A percentile compares a stretch with the other conserved stretches of the same genome.
phyloP scores from a whole-genome alignment of 2,888 invertebrate species.

The Alitta virens region DNA sequence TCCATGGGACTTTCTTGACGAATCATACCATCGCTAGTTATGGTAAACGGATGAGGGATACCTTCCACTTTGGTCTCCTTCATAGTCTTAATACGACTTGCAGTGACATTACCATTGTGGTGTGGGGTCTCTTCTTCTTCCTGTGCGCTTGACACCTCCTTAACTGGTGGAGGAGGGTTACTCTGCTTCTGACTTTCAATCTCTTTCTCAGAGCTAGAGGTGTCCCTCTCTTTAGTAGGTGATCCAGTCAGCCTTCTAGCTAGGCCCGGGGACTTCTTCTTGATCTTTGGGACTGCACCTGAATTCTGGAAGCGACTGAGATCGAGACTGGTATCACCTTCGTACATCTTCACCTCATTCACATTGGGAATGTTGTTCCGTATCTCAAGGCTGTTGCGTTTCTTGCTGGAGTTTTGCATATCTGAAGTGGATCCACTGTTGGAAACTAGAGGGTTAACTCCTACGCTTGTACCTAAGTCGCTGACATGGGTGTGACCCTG shows the following conservation, averaged over 20 bases:
- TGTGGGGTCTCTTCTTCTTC: constrained; percentile 5
- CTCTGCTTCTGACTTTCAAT: constrained; percentile 15
- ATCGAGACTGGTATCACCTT: constrained; percentile 34
- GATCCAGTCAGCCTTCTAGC: constrained; percentile 44
- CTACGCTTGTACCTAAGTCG: neutral
- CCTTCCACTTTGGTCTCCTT: too few relatives aligned
- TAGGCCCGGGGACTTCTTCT: constrained; percentile 53
- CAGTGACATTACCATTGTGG: constrained; percentile 9
- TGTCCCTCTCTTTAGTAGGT: constrained; percentile 35
- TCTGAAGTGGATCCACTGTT: neutral
- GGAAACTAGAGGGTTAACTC: too few relatives aligned
- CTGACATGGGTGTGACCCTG: neutral
- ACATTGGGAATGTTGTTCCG: constrained; percentile 51
- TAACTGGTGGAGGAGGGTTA: neutral
- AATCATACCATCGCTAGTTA: neutral
- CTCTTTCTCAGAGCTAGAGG: constrained; percentile 41
- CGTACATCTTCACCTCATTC: constrained; percentile 48
- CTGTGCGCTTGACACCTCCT: constrained; percentile 21
- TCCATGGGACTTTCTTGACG: neutral
- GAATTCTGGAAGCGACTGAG: constrained; percentile 34
- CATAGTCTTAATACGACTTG: neutral
- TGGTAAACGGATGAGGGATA: constrained; percentile 1
- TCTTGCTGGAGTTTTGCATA: constrained; percentile 20
- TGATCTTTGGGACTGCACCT: constrained; percentile 47
- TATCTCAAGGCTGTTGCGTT: constrained; percentile 52